phyloP scores from a whole-genome alignment of 2,888 invertebrate genomes.

The Tipula lateralis region DNA sequence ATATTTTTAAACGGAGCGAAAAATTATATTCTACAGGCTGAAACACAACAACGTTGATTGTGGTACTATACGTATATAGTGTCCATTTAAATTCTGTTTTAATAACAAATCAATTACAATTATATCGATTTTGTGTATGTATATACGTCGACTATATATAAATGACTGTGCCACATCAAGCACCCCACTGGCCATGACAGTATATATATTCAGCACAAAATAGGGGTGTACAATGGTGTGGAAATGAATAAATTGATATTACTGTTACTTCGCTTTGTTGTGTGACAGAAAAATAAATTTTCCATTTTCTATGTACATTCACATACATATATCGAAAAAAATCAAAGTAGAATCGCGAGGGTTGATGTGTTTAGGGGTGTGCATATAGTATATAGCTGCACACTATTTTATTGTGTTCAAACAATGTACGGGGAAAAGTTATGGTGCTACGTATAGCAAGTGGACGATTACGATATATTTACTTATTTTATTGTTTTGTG shows the following conservation, averaged over 20 bases:
- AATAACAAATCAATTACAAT: background rate
- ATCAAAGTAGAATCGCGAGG: background rate
- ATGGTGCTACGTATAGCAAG: background rate
- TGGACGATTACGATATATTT: background rate
- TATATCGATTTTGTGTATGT: conserved; percentile 24
- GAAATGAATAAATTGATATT: conserved; percentile 3
- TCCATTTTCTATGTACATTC: background rate
- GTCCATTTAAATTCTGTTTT: background rate
- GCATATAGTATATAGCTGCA: no score
- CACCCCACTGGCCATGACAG: background rate
- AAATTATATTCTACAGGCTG: background rate
- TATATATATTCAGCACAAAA: background rate
- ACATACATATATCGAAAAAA: background rate
- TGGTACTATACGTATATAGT: no score
- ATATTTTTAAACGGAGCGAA: background rate
- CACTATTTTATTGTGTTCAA: background rate
- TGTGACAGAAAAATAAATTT: background rate
- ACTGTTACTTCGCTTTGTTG: background rate
- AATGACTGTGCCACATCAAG: background rate
- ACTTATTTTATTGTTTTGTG: conserved; percentile 24
- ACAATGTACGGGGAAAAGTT: background rate
- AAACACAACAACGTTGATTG: background rate
- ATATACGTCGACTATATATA: no score
- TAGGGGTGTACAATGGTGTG: conserved; percentile 24
- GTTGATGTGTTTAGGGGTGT: background rate